Base-by-base conservation (phyloP, 2,888 invertebrate species). In the Temnothorax unifasciatus region DNA sequence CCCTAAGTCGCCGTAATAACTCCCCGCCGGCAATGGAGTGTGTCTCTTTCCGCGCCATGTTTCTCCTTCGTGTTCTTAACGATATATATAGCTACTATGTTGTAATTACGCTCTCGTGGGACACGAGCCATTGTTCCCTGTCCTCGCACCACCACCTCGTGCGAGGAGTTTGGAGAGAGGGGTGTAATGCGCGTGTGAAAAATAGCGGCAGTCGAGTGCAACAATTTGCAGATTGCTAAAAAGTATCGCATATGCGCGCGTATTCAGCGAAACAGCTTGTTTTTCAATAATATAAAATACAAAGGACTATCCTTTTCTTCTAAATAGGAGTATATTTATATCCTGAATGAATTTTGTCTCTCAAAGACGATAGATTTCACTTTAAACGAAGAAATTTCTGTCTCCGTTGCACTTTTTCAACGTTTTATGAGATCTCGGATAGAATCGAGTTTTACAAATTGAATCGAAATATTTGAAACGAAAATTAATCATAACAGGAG, bases 1-100 rank as follows among this genome's bases (percentile, higher is more conserved):
- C 59, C 82, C 76, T 87, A 89, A 83, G 69, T 79, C 84, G 50
- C 71, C 81, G 69, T 88, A 90, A 90, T 90, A 89, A 89, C 82
- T 88, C 73, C 74, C 83, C 21, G 57, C 54, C 34, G 71, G 74
- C 86, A 77, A 74, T 82, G 77, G 79, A 82, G 83, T 74, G 66
- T 64, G 66, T 83, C 84, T 71, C 84, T 76, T 83, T 82, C 74
- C 83, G 71, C 71, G 61, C 34, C 25, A 21, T 63, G 66, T 21
- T 81, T 50, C 77, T 34, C 25, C 52, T 18, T 38, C 21, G 76
- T 38, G 44, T 66, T 47, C 83, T 75, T 76, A 21, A 83, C 84
- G 77, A 85, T 89, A 83, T 87, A 86, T 86, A 77, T 76, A 77
- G 21, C 54, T 61, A 29, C 61, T 44, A 57, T 44, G 25, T 57